These are phyloP conservation scores for Phymastichus coffea DNA, from an alignment of 1,140 invertebrate genomes.

Conservation along the genomic window DNA sequence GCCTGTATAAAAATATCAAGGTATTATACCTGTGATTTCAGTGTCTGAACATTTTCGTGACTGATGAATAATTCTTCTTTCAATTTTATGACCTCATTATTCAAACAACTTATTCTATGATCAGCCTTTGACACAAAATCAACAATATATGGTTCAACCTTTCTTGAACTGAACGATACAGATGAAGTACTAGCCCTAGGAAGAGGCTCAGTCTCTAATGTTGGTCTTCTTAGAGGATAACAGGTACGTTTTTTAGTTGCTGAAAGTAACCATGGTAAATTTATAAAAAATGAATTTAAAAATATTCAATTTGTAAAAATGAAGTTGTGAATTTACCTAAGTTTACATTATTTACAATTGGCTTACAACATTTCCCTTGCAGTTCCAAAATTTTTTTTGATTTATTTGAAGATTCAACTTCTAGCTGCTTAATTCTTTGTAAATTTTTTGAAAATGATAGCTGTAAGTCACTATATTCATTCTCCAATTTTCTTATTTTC, in stretches of 20 bases:
- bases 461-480: conserved; percentile 61
- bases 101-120: conserved; percentile 54
- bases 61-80: conserved; percentile 53
- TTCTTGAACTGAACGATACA: conserved; percentile 39
- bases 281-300: conserved; percentile 16
- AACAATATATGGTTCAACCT: conserved; percentile 43
- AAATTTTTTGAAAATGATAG: conserved; percentile 61
- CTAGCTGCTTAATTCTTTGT: conserved; percentile 58
- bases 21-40: conserved; percentile 53
- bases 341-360: conserved; percentile 45
- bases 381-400: conserved; percentile 60
- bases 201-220: conserved; percentile 44
- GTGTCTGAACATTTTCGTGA: conserved; percentile 46
- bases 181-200: conserved; percentile 33
- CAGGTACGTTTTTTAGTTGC: conserved; percentile 45
- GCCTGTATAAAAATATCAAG: conserved; percentile 11
- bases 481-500: conserved; percentile 60
- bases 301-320: conserved; percentile 2
- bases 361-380: conserved; percentile 62
- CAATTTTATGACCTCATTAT: conserved; percentile 55
- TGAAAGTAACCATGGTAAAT: conserved; percentile 21
- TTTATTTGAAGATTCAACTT: conserved; percentile 60
- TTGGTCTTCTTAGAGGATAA: conserved; percentile 47
- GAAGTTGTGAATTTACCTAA: conserved; percentile 35
- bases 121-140: conserved; percentile 53